Conservation (phyloP, 2,888 invertebrate species). For the Sphaeridia pumilis region DNA sequence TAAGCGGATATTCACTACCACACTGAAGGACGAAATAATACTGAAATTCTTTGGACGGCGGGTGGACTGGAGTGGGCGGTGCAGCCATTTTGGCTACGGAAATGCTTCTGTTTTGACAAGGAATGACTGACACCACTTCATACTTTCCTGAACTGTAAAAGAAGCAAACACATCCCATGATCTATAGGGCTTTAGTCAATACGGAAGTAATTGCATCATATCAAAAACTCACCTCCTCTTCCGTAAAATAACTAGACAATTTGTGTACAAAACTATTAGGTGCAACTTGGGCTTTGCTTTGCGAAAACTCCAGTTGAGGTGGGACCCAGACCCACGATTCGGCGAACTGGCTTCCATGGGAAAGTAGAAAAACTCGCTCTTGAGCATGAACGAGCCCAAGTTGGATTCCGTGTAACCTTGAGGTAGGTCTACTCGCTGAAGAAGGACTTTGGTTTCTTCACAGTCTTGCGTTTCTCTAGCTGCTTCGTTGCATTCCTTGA, state of each 20-base stretch:
- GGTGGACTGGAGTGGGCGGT: neutral
- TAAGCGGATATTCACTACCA: neutral
- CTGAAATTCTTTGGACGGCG: conserved; percentile 1
- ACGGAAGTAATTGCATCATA: neutral
- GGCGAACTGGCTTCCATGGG: neutral
- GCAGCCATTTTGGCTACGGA: neutral
- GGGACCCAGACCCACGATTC: neutral
- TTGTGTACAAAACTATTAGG: conserved; percentile 1
- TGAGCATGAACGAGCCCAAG: conserved; percentile 1
- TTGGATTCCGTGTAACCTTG: neutral
- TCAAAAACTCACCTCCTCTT: neutral
- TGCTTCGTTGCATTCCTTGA: conserved; percentile 86
- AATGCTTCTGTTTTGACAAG: neutral
- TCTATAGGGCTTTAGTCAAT: neutral
- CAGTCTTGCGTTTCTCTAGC: conserved; percentile 54
- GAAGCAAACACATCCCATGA: too few species aligned
- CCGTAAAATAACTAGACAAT: conserved; percentile 1
- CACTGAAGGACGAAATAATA: conserved; percentile 3
- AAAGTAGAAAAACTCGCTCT: conserved; percentile 4
- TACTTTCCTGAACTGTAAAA: conserved; percentile 5
- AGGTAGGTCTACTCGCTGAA: conserved; percentile 22
- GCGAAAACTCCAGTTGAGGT: conserved; percentile 3
- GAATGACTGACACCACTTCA: neutral
- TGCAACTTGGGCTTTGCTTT: conserved; percentile 1
- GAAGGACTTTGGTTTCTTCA: conserved; percentile 25